Conservation (phyloP, 2,113 vertebrate species). For the Strix uralensis region DNA sequence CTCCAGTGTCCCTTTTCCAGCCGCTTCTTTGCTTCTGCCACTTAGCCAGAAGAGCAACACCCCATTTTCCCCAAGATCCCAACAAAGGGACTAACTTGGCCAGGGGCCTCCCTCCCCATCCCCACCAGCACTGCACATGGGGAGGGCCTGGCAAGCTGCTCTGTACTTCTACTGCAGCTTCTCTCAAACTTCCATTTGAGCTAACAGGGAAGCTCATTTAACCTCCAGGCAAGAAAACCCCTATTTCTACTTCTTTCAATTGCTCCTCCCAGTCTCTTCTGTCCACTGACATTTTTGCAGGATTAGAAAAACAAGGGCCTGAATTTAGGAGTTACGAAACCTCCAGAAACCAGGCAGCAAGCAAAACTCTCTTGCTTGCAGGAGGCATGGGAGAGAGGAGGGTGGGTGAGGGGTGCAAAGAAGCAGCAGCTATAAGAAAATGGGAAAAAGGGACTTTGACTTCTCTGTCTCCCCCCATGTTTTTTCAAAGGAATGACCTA, state of each 20-base stretch:
- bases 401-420: background rate
- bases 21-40: background rate
- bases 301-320: background rate
- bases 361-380: background rate
- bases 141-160: background rate
- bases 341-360: background rate
- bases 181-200: background rate
- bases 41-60: background rate
- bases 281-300: background rate
- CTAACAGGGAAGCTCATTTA: background rate
- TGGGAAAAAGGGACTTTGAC: background rate
- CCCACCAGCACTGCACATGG: fast-evolving
- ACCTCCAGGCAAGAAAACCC: background rate
- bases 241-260: background rate
- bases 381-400: background rate
- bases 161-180: background rate
- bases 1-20: background rate
- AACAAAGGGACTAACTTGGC: background rate
- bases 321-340: background rate
- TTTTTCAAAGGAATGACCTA: background rate
- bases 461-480: background rate
- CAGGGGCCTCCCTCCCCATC: background rate
- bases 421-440: background rate
- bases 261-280: background rate
- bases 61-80: background rate